Evolutionary conservation across 2,888 invertebrate species (phyloP).

Genomic region (Netelia melanura): DNA sequence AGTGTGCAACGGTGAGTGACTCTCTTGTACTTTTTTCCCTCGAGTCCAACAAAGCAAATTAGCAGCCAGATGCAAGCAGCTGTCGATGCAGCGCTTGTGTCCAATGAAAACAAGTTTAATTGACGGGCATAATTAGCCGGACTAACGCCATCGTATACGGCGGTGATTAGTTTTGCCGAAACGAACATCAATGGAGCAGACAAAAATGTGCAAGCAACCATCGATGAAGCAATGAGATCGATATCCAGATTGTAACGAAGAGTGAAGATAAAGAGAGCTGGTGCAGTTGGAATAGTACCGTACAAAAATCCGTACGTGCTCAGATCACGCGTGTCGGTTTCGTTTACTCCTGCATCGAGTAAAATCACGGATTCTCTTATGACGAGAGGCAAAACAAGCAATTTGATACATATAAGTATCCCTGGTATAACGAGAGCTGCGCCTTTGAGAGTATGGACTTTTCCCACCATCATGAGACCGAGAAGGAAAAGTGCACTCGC

Average conservation of each 20-base stretch:
- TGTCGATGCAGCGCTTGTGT: conserved; percentile 92
- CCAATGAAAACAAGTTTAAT: conserved; percentile 92
- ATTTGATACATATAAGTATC: conserved; percentile 95
- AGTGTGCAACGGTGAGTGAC: conserved; percentile 94
- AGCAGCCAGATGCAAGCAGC: conserved; percentile 93
- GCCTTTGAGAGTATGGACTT: conserved; percentile 92
- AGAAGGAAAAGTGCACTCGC: conserved; percentile 96
- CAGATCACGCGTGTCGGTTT: conserved; percentile 91
- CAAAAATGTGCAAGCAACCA: conserved; percentile 97
- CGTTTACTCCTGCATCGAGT: conserved; percentile 89
- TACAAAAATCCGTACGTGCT: conserved; percentile 98
- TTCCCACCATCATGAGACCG: conserved; percentile 97
- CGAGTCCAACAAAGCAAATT: conserved; percentile 87
- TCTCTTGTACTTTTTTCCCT: conserved; percentile 91
- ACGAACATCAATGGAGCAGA: conserved; percentile 98
- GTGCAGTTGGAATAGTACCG: conserved; percentile 98
- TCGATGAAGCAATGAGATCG: conserved; percentile 96
- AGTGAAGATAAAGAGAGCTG: conserved; percentile 98
- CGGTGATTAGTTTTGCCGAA: conserved; percentile 94
- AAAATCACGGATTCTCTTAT: conserved; percentile 94
- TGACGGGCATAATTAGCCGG: conserved; percentile 91
- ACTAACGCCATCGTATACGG: conserved; percentile 84
- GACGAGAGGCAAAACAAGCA: conserved; percentile 94
- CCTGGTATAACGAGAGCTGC: conserved; percentile 93
- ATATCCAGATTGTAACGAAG: conserved; percentile 94